Conservation (phyloP, 2,797 vertebrate genomes). For the Emys orbicularis region DNA sequence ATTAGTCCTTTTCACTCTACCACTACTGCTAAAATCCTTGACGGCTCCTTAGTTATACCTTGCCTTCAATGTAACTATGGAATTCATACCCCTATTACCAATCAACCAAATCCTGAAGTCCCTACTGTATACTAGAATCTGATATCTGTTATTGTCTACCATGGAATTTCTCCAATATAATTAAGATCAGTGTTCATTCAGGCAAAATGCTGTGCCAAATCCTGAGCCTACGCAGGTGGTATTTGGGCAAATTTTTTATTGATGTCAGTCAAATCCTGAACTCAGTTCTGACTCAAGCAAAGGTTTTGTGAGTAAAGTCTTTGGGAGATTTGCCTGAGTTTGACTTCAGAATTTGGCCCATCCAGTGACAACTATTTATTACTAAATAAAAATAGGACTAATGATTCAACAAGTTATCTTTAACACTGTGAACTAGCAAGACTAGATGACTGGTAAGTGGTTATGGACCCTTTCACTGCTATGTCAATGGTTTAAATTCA, state of each 20-base stretch:
- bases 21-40: neutral
- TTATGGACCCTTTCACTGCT: neutral
- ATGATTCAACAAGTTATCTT: neutral
- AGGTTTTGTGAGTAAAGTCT: neutral
- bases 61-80: neutral
- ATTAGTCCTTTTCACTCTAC: neutral
- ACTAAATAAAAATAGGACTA: neutral
- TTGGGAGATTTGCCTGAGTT: neutral
- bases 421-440: neutral
- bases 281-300: neutral
- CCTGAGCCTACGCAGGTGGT: neutral
- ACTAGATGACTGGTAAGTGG: neutral
- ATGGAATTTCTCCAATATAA: neutral
- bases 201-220: neutral
- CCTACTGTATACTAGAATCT: neutral
- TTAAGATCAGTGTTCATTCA: neutral
- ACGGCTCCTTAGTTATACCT: neutral
- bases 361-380: neutral
- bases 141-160: rapidly evolving
- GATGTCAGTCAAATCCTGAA: neutral
- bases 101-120: neutral
- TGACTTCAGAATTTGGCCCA: neutral
- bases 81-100: neutral
- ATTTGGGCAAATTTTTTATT: rapidly evolving
- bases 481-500: neutral